phyloP scores from a whole-genome alignment of 2,113 vertebrate genomes.

The Poeciliopsis occidentalis region DNA sequence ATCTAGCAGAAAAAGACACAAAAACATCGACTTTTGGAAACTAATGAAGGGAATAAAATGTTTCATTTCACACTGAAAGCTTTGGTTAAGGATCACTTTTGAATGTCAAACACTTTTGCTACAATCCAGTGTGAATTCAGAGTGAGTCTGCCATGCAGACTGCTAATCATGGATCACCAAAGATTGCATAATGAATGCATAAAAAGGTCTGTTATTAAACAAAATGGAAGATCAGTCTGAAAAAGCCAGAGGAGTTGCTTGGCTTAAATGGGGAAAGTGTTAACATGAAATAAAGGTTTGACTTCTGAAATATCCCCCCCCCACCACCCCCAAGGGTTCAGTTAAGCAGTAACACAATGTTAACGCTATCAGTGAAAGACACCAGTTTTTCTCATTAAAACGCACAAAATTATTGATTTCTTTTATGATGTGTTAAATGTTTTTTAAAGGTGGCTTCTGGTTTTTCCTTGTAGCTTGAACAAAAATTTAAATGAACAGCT shows the following conservation, averaged over 20 bases:
- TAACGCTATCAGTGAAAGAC: background rate
- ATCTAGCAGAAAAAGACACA: constrained; percentile 81
- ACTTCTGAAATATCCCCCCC: background rate
- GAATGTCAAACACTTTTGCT: constrained; percentile 11
- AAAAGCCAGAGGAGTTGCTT: background rate
- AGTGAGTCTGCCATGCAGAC: background rate
- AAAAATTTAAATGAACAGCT: too few relatives aligned
- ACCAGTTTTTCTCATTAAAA: too few relatives aligned
- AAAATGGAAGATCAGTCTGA: background rate
- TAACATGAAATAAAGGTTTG: background rate
- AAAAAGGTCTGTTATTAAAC: background rate
- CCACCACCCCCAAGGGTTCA: background rate
- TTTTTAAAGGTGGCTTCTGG: too few relatives aligned
- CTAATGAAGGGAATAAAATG: constrained; percentile 38
- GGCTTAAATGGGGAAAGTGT: background rate
- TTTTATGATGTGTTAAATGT: too few relatives aligned
- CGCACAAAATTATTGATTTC: too few relatives aligned
- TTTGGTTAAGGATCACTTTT: constrained; percentile 10
- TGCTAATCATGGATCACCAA: background rate
- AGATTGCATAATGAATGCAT: constrained; percentile 1
- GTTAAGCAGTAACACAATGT: background rate
- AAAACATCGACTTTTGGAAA: constrained; percentile 69
- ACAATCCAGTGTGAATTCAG: constrained; percentile 6
- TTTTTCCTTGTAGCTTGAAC: too few relatives aligned
- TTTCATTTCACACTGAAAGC: constrained; percentile 24